Evolutionary conservation across 2,888 invertebrate species (phyloP), one percentile per base, ranked within the genome.

Genomic region (Hirtodrosophila trivittata): DNA sequence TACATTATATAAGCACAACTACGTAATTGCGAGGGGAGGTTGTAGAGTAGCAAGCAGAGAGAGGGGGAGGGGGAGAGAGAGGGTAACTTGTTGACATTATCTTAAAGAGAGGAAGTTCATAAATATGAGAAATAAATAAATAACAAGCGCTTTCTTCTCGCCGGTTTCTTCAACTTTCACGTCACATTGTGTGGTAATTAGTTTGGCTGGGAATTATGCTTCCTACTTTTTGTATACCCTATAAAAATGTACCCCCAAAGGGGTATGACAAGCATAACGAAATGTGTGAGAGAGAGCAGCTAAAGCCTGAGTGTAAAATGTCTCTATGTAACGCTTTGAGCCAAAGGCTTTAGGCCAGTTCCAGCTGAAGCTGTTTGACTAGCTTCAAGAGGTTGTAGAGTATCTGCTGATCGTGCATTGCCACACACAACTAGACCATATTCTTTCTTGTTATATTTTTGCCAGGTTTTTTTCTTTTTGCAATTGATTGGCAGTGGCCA

Each of bases 121-220:
- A 69, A 69, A 66, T 66, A 54, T 71, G 12, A 5, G 13, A 18
- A 5, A 10, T n/a, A 33, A 14, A n/a, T n/a, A n/a, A 33, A 12
- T 13, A 10, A 28, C 10, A 28, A 4, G 46, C 55, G 63, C 55
- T 52, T 59, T 54, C 41, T 60, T 63, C 51, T 46, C 38, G 35
- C 42, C 50, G 41, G 47, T 68, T 84, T 85, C 86, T 71, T 75
- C 75, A 83, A 87, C 82, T 83, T 83, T 83, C 82, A 87, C 87
- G 87, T 80, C 84, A 83, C 71, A 75, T 71, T 86, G 83, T 83
- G 85, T 77, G 76, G 75, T 84, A 87, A 86, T 88, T 87, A 87
- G 78, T 82, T 77, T 77, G 66, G 81, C 69, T 86, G 88, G 78
- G 84, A 88, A 87, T 88, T 84, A 82, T 87, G 87, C 87, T 87